These are phyloP conservation scores for Portevinia maculata DNA, from an alignment of 2,888 invertebrate genomes.

Conservation along the genomic window DNA sequence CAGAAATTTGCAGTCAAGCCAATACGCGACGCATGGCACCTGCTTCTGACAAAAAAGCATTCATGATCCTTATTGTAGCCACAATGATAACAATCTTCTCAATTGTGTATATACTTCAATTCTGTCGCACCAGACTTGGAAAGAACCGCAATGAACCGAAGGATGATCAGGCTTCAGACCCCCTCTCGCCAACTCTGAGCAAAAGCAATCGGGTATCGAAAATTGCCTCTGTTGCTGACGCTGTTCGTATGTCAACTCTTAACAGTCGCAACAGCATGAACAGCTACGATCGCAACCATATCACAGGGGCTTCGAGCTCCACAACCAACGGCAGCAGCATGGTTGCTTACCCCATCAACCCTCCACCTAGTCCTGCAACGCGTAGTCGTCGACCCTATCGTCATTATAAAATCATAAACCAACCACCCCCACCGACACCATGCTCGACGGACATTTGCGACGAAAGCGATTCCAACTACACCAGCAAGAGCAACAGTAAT, in stretches of 20 bases:
- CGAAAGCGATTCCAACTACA: conserved; percentile 91
- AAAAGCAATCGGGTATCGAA: conserved; percentile 82
- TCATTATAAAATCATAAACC: conserved; percentile 90
- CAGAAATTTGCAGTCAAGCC: conserved; percentile 84
- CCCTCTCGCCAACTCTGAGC: conserved; percentile 84
- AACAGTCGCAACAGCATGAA: conserved; percentile 86
- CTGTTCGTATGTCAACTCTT: conserved; percentile 87
- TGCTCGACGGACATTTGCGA: conserved; percentile 97
- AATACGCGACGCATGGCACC: conserved; percentile 83
- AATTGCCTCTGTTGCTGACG: conserved; percentile 83
- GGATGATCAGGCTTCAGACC: conserved; percentile 87
- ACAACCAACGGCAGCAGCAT: conserved; percentile 83
- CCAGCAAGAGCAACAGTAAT: conserved; percentile 84
- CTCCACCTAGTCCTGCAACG: conserved; percentile 94
- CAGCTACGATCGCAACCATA: conserved; percentile 88
- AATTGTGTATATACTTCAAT: conserved; percentile 84
- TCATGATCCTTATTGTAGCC: conserved; percentile 85
- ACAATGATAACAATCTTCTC: conserved; percentile 85
- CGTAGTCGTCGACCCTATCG: conserved; percentile 90
- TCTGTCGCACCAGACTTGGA: conserved; percentile 84
- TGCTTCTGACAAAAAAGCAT: conserved; percentile 84
- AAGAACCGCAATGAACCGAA: conserved; percentile 84
- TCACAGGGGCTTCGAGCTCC: conserved; percentile 85
- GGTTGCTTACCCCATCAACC: conserved; percentile 91
- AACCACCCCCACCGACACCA: conserved; percentile 96